Conservation (phyloP, 2,113 vertebrate genomes). For the Saccopteryx bilineata region DNA sequence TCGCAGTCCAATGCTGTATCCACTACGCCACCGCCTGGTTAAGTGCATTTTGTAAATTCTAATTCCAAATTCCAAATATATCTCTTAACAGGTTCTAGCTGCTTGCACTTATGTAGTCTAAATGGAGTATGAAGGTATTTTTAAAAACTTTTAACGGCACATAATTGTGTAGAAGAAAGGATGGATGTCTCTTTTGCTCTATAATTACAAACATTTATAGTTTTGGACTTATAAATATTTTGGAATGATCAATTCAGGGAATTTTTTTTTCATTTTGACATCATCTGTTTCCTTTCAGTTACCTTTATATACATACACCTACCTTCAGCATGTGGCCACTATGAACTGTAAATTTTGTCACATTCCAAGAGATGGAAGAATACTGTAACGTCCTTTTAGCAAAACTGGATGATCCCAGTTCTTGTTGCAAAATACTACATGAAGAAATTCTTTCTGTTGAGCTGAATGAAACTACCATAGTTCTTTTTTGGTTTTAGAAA, state of each 20-base stretch:
- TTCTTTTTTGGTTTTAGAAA: background rate
- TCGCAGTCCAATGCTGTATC: too few relatives aligned
- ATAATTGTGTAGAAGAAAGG: background rate
- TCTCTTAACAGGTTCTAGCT: background rate
- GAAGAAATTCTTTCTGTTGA: slow-evolving; percentile 43
- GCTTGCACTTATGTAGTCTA: background rate
- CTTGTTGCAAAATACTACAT: background rate
- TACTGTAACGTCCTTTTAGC: background rate
- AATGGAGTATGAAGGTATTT: background rate
- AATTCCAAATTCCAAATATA: slow-evolving; percentile 14
- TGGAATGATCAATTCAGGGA: background rate
- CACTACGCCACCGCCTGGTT: too few relatives aligned
- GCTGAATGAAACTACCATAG: background rate
- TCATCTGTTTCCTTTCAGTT: background rate
- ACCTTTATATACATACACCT: background rate
- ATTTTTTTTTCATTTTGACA: background rate
- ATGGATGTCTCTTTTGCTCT: background rate
- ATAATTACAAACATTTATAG: background rate
- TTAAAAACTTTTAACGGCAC: background rate
- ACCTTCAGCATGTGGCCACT: background rate
- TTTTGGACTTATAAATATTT: slow-evolving; percentile 1
- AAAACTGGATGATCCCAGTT: background rate
- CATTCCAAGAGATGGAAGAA: background rate
- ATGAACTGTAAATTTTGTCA: background rate
- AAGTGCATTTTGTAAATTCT: background rate